Percentiles rank a stretch among this genome's conserved stretches.
Evolutionary conservation across 92 coral and sea anemone species (phyloP).

Genomic region (Porites rus): DNA sequence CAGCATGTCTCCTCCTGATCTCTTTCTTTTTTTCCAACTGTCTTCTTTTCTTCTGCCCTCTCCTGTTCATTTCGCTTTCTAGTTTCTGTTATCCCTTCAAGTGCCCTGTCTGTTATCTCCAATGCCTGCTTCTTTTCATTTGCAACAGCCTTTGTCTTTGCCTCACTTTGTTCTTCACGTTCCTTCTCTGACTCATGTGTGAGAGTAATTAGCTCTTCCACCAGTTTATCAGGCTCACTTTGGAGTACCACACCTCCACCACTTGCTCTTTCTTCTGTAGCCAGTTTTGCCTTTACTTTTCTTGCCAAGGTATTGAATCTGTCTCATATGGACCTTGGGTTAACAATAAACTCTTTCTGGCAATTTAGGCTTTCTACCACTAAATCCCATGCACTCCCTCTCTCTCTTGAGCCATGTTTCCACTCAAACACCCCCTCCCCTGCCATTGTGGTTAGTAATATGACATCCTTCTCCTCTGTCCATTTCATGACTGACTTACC

Average conservation of each 20-base stretch:
- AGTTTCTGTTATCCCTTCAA: neutral
- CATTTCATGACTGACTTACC: conserved; percentile 10
- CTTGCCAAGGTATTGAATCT: neutral
- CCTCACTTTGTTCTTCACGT: conserved; percentile 12
- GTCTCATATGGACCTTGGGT: neutral
- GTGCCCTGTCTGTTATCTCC: conserved; percentile 20
- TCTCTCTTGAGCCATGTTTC: neutral
- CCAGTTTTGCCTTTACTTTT: neutral
- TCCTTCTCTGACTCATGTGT: conserved; percentile 14
- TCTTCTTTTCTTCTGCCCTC: neutral
- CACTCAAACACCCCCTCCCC: neutral
- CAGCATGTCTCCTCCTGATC: no score
- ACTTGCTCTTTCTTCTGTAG: neutral
- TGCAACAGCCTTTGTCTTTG: conserved; percentile 6
- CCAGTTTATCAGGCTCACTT: conserved; percentile 17
- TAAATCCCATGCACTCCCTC: neutral
- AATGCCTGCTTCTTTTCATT: conserved; percentile 7
- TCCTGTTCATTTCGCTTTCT: no score
- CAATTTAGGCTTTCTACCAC: neutral
- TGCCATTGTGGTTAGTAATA: neutral
- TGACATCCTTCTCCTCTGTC: neutral
- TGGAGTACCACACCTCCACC: conserved; percentile 13
- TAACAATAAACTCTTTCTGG: neutral
- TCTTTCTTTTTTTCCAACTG: neutral
- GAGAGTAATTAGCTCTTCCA: conserved; percentile 8